phyloP scores from a whole-genome alignment of 2,797 vertebrate genomes.

The Megalops cyprinoides region DNA sequence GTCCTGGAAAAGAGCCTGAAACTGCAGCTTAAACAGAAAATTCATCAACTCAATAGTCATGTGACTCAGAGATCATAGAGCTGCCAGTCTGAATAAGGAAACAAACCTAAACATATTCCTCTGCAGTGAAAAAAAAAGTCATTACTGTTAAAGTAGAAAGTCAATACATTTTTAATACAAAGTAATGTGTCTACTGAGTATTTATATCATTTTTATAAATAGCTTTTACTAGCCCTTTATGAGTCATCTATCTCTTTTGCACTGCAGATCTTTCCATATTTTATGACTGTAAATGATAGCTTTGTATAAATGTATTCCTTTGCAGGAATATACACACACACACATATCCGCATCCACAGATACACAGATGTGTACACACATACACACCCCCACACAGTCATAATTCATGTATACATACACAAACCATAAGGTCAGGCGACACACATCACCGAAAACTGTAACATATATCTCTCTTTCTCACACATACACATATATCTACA shows the following conservation, averaged over 20 bases:
- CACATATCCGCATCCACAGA: neutral
- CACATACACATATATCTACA: neutral
- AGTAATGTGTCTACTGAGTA: too few species aligned
- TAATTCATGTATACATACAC: too few species aligned
- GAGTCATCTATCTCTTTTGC: too few species aligned
- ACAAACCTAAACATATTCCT: constrained; percentile 7
- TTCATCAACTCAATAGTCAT: constrained; percentile 1
- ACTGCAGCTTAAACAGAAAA: constrained; percentile 1
- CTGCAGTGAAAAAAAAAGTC: neutral
- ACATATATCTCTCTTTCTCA: too few species aligned
- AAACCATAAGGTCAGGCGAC: too few species aligned
- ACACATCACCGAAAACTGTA: too few species aligned
- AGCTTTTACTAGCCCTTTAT: too few species aligned
- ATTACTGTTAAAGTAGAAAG: too few species aligned
- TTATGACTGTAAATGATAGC: too few species aligned
- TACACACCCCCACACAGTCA: constrained; percentile 15
- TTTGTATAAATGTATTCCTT: neutral
- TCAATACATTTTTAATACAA: too few species aligned
- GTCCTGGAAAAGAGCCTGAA: neutral
- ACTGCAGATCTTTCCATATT: too few species aligned
- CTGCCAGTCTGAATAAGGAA: neutral
- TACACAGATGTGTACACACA: neutral
- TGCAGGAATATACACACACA: constrained; percentile 4
- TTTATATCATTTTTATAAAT: too few species aligned
- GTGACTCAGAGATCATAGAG: constrained; percentile 16